Percentiles rank a stretch among this genome's conserved stretches.
phyloP scores from a whole-genome alignment of 2,113 vertebrate species.

The Neodontobutis hainanensis region DNA sequence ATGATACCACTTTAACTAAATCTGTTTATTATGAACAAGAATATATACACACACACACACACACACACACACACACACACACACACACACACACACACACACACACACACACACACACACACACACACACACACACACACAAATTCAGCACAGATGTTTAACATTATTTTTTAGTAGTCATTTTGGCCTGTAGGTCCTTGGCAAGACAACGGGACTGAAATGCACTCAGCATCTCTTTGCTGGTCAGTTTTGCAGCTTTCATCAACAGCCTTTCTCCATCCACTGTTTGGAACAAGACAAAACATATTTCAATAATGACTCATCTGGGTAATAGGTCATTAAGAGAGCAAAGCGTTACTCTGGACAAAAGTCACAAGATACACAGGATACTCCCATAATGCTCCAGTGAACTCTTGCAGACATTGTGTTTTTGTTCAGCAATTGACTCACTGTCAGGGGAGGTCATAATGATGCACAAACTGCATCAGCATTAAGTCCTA shows the following conservation, averaged over 20 bases:
- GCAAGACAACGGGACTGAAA: constrained; percentile 77
- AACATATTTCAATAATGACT: neutral
- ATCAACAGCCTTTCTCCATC: constrained; percentile 87
- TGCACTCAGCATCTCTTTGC: constrained; percentile 82
- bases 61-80: constrained; percentile 48
- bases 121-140: constrained; percentile 49
- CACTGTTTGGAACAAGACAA: constrained; percentile 64
- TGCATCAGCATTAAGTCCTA: constrained; percentile 3
- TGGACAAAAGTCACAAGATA: constrained; percentile 24
- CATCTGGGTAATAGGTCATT: neutral
- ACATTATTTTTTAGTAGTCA: constrained; percentile 69
- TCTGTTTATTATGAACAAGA: constrained; percentile 61
- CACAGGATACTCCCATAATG: neutral
- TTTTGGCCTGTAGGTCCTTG: constrained; percentile 80
- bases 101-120: constrained; percentile 38
- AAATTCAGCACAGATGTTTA: constrained; percentile 12
- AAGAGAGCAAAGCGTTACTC: constrained; percentile 20
- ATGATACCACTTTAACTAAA: constrained; percentile 2
- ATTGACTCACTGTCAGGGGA: constrained; percentile 8
- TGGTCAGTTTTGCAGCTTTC: constrained; percentile 82
- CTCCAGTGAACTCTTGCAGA: constrained; percentile 31
- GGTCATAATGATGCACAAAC: neutral
- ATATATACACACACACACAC: constrained; percentile 33
- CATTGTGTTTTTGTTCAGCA: constrained; percentile 3
- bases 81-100: constrained; percentile 45